Evolutionary conservation across 1,140 invertebrate species (phyloP), one percentile per base, ranked within the genome.

Genomic region (Cydia strobilella): DNA sequence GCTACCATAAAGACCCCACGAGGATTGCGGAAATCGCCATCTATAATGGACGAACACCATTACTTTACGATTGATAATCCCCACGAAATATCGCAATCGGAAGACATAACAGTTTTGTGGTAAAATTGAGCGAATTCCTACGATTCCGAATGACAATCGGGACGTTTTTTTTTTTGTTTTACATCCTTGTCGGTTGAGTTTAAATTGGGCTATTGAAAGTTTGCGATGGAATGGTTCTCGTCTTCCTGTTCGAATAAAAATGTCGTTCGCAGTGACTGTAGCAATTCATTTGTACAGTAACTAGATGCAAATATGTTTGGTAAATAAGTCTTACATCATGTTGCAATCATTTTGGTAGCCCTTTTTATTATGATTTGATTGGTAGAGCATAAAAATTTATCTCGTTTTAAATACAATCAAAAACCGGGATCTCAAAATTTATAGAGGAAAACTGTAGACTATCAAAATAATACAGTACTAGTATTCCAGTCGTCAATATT

Each of bases 61-160:
- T 92, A 92, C 86, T 88, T 85, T 83, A 81, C 86, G 88, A 92
- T 92, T 92, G 89, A 90, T 91, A 92, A 92, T 92, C 88, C 87
- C 83, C 76, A 80, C 82, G 86, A 91, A 88, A 87, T 90, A 91
- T 90, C 75, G 88, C 83, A 63, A 80, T 76, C 89, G 90, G 90
- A 92, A 92, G 85, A 79, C 89, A 91, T 91, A 91, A 92, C 89
- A 90, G 89, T 92, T 91, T 86, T 91, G 89, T 85, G 90, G 90
- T 85, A 90, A 87, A 90, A 91, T 90, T 86, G 88, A 87, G 82
- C 85, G 88, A 80, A 83, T 86, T 85, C 65, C 20, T 66, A 48
- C 73, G 48, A 69, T 62, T 77, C 15, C 73, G 59, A 63, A 42
- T 13, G 63, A 74, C 25, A 39, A 65, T 39, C 13, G 62, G 27